A percentile compares a stretch with the other conserved stretches of the same genome.
These are phyloP conservation scores for Elegia similella DNA, from an alignment of 2,888 invertebrate genomes.

Conservation along the genomic window DNA sequence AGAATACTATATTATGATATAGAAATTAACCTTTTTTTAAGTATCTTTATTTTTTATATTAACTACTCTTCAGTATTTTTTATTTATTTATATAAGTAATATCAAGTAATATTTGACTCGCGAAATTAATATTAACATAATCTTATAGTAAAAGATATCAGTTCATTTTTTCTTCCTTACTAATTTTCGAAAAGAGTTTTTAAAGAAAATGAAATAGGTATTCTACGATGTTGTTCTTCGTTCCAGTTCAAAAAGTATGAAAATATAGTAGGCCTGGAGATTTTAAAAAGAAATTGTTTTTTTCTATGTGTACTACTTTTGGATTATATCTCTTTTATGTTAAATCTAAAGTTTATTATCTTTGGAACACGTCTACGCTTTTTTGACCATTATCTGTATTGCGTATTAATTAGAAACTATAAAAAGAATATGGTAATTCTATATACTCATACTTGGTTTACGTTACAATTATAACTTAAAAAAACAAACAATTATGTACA, in stretches of 20 bases:
- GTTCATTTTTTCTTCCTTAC: background rate
- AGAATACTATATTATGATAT: background rate
- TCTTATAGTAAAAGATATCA: background rate
- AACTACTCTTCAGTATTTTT: background rate
- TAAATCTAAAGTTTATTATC: background rate
- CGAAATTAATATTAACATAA: background rate
- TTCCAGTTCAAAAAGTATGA: background rate
- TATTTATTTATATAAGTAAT: background rate
- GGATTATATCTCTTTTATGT: background rate
- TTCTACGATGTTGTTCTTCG: background rate
- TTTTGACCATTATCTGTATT: slow-evolving; percentile 5
- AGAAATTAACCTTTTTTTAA: background rate
- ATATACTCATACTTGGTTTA: background rate
- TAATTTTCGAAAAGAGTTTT: background rate
- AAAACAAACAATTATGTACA: background rate
- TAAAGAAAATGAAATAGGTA: background rate
- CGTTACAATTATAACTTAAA: background rate
- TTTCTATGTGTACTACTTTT: background rate
- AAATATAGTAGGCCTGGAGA: background rate
- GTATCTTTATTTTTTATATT: background rate
- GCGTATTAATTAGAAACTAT: background rate
- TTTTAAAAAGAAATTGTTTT: background rate
- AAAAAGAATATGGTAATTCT: background rate
- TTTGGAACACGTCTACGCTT: background rate
- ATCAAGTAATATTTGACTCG: background rate